Base-by-base conservation (phyloP, 2,888 invertebrate species). In the Allacma fusca region DNA sequence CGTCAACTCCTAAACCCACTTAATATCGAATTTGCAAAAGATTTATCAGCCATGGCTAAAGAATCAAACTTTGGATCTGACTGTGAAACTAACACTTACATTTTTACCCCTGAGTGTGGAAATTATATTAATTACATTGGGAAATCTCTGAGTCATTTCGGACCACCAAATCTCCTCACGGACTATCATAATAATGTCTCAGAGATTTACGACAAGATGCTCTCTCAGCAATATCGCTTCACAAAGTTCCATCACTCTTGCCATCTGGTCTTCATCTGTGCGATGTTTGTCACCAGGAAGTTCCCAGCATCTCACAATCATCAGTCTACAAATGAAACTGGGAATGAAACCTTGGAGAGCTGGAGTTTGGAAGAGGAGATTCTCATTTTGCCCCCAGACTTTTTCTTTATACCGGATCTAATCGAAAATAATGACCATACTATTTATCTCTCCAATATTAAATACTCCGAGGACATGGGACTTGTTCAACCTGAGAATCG, bases 221-320 rank as follows among this genome's bases (percentile, higher is more conserved):
- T 16, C 4, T 50, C n/a, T 2, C 16, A 50, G 16, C 1, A 50
- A 50, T 50, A 2, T 13, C 50, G 50, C n/a, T 50, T 50, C 50
- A 19, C 50, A 1, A 50, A 44, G 21, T 75, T 44, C 19, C 75
- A 68, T 26, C 24, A 50, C 9, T 40, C 65, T 12, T 81, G 82
- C 67, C 80, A 79, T 40, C 65, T 81, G 16, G 74, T 82, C 12
- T 80, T 81, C 59, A 76, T 82, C 4, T 82, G 81, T 72, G 82
- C 80, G 40, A 50, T 82, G 28, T 40, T 44, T 29, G 9, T 9
- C 40, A 40, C 7, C 13, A 40, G 5, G 13, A 5, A 40, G 13
- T 9, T 9, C 16, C 7, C 34, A 29, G 34, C 68, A 4, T 34
- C 67, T n/a, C 2, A 16, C 28, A 68, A 9, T n/a, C n/a, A n/a